Base-by-base conservation (phyloP, 2,113 vertebrate genomes). In the Poecile atricapillus region DNA sequence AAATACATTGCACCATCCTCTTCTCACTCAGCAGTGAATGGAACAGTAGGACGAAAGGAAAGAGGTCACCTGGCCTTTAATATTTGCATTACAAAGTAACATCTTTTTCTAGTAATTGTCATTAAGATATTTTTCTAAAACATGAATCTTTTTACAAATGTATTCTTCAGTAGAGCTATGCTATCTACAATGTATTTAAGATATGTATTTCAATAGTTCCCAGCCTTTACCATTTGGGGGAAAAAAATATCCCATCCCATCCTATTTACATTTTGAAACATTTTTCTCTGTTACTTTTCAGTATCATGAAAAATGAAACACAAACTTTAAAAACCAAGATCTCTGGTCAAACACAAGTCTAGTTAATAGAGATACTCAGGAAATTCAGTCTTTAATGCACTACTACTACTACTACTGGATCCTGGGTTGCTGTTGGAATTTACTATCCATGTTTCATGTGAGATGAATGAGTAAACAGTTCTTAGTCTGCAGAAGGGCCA, bases 31-130 rank as follows among this genome's bases (percentile, higher is more conserved):
- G 13, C 30, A 52, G 25, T 64, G 14, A 59, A 43, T 28, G 8
- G 25, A 71, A 39, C 50, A 81, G 10, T 43, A 39, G 31, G 22
- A 64, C 9, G 71, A 58, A 56, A 27, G 11, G 27, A 49, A 86
- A 70, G 22, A 55, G 5, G 5, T 83, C 35, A 59, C 39, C 15
- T n/a, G 41, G 9, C 3, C 27, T 90, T 92, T 90, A 39, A 44
- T 44, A 71, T 5, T 3, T 31, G 11, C 0, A 0, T 64, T 76
- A 43, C 6, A 6, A 68, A 59, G 21, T 59, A 16, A 35, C 9
- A 18, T 56, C 1, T 82, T 85, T 56, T 78, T 60, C 55, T 43
- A 52, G 27, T 47, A 62, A 25, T 44, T 89, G 8, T 75, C 21
- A 33, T 63, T 58, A 46, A 52, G 19, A 5, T 17, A 4, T 76